Conservation (phyloP, 2,113 vertebrate species). For the Cromileptes altivelis region DNA sequence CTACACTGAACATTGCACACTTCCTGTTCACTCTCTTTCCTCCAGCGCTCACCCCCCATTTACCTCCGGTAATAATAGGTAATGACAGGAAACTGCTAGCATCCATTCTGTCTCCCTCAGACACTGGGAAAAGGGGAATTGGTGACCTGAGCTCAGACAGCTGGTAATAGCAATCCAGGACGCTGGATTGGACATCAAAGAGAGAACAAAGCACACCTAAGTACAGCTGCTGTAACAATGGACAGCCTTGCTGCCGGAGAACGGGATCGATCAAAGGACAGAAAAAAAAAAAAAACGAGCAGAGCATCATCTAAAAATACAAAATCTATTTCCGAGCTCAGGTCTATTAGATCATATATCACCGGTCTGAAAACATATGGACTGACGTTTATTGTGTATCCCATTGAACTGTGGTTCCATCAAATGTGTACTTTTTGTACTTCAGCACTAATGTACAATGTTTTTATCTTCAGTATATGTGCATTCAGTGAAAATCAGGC, state of each 20-base stretch:
- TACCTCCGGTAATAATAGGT: conserved; percentile 51
- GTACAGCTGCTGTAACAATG: conserved; percentile 61
- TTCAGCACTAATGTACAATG: conserved; percentile 14
- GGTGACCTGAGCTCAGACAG: conserved; percentile 58
- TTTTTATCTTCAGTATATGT: conserved; percentile 1
- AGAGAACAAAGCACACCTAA: conserved; percentile 51
- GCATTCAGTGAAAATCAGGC: conserved; percentile 22
- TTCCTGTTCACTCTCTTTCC: conserved; percentile 3
- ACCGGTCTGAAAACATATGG: conserved; percentile 9
- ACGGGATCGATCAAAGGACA: conserved; percentile 71
- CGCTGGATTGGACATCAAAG: conserved; percentile 58
- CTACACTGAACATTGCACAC: not conserved
- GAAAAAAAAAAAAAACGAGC: conserved; percentile 11
- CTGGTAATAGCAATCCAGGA: conserved; percentile 64
- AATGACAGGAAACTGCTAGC: conserved; percentile 59
- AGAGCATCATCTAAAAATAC: conserved; percentile 71
- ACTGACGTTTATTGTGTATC: conserved; percentile 11
- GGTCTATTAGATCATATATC: conserved; percentile 65
- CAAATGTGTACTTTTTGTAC: not conserved
- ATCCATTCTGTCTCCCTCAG: conserved; percentile 50
- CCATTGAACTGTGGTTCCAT: conserved; percentile 19
- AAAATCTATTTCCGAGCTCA: conserved; percentile 61
- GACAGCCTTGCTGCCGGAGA: conserved; percentile 42
- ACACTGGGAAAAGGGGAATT: conserved; percentile 40
- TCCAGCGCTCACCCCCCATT: not conserved